Base-by-base conservation (phyloP, 2,797 vertebrate genomes). In the Sebastolobus alascanus region DNA sequence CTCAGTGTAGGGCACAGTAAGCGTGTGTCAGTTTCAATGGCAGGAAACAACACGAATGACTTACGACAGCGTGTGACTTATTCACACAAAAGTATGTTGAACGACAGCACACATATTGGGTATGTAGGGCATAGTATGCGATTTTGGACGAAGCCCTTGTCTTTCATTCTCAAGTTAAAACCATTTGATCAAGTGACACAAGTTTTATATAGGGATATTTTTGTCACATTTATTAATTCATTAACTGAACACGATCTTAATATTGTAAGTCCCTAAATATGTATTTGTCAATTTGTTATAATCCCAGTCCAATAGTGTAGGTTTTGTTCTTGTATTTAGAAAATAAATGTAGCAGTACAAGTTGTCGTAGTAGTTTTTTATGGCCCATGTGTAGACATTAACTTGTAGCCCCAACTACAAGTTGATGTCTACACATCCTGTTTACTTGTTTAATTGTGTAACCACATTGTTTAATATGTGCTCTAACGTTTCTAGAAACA, bases 11-110 rank as follows among this genome's bases (percentile, higher is more conserved):
- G 29, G 8, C 6, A n/a, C n/a, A 16, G n/a, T 63, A 22, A 35
- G 29, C 46, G 35, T 80, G 70, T 35, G 74, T 83, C 58, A 52
- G 65, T 67, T 37, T 12, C 66, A 60, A 73, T 75, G 20, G 67
- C 75, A 71, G 56, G 69, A 84, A 86, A 38, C 38, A 50, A 25
- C 25, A 25, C 25, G 25, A 52, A n/a, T 50, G 35, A 3, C 22
- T 40, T 4, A 25, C 35, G 11, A 54, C 7, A 20, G 8, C 55
- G 20, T 35, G 11, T 16, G 40, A 46, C 9, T 46, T 16, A 7
- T 43, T 43, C 40, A 43, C 40, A 43, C 0, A 43, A 43, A 43
- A 16, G 40, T 43, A 43, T 43, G 40, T 43, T 16, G 14, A 43
- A 6, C 40, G 40, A 43, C 6, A 0, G 13, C 16, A 16, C 40